Evolutionary conservation across 2,797 vertebrate genomes (phyloP), one percentile per base, ranked within the genome.

Genomic region (Myiotriccus ornatus): DNA sequence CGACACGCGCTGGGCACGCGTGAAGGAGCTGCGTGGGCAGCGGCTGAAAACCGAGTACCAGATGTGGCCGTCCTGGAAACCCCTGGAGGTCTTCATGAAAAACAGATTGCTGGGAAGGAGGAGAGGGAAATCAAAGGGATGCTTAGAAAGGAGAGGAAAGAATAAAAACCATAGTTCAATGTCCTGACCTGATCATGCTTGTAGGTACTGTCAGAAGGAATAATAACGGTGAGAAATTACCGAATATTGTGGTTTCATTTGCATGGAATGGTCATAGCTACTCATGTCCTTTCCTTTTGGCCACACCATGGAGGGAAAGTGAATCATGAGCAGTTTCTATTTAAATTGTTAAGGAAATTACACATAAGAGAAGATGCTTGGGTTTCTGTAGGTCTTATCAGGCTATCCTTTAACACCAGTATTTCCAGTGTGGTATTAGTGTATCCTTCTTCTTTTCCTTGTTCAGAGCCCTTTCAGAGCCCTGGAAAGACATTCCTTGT

Each of bases 11-110:
- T 99, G 99, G 34, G 99, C 99, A 25, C 98, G 95, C 0, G 99
- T 99, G 96, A 99, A 99, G 78, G 97, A 98, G 97, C 99, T 99
- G 78, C 97, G 96, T 10, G 99, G 98, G 18, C 98, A 98, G 46
- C 98, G 97, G 92, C 97, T 99, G 84, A 99, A 98, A 91, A 99
- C 98, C 0, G 99, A 99, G 83, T 99, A 99, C 99, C 99, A 99
- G 93, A 99, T 98, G 91, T 99, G 99, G 25, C 99, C 98, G 0
- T 99, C 99, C 43, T 98, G 98, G 97, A 99, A 99, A 93, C 99
- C 99, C 52, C 98, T 98, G 30, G 99, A 98, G 9, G 99, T 99
- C 97, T 99, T 99, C 97, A 98, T 98, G 96, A 99, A 99, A 97
- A 99, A 99, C 89, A 99, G 95, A 94, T 99, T 99, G 91, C 99